Evolutionary conservation across 2,113 vertebrate genomes (phyloP).

Genomic region (Monopterus albus): DNA sequence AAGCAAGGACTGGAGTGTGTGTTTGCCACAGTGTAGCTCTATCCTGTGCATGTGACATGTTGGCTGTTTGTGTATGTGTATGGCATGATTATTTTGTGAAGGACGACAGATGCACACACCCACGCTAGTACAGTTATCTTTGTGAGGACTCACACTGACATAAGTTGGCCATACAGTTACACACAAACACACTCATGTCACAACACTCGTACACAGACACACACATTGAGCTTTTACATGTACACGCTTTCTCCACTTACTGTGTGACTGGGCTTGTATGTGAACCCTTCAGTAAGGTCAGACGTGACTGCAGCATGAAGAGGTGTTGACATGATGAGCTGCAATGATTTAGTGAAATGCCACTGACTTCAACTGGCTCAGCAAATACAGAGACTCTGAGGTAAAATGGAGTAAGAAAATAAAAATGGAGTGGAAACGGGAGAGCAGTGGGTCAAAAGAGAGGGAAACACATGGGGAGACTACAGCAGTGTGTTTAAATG

Average conservation of each 20-base stretch:
- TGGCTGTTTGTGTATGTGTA: too few species aligned
- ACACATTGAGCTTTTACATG: neutral
- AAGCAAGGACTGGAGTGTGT: neutral
- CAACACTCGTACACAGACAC: neutral
- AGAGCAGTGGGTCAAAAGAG: neutral
- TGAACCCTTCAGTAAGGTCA: neutral
- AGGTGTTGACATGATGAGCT: too few species aligned
- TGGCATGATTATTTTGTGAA: neutral
- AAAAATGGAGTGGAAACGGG: neutral
- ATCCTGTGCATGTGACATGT: conserved; percentile 23
- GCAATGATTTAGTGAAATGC: conserved; percentile 9
- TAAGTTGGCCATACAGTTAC: too few species aligned
- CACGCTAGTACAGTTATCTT: too few species aligned
- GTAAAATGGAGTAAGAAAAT: neutral
- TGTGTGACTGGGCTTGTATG: too few species aligned
- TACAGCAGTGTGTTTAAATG: conserved; percentile 18
- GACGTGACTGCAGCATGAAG: neutral
- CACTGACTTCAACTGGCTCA: conserved; percentile 4
- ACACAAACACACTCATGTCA: neutral
- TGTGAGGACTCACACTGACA: too few species aligned
- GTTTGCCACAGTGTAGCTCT: neutral
- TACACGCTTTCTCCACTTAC: neutral
- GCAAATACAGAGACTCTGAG: neutral
- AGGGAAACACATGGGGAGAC: neutral
- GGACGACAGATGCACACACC: too few species aligned